phyloP scores from a whole-genome alignment of 1,140 invertebrate genomes.

The Zophobas atratus region DNA sequence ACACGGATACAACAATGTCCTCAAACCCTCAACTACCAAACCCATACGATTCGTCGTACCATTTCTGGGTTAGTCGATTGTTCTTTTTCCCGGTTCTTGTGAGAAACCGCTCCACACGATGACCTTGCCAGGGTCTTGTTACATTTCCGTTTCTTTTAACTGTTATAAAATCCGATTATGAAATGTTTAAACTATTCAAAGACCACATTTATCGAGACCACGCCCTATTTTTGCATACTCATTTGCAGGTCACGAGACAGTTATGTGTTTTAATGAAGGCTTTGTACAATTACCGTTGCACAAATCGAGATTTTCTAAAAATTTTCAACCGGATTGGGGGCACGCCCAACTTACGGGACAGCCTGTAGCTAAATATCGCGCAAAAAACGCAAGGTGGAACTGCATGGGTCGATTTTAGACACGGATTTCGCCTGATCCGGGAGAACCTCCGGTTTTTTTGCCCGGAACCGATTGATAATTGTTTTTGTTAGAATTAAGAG shows the following conservation, averaged over 20 bases:
- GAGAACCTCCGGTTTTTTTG: not conserved
- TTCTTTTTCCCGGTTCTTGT: conserved; percentile 10
- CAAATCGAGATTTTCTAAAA: conserved; percentile 28
- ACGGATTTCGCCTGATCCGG: not conserved
- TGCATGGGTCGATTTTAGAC: not conserved
- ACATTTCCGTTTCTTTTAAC: conserved; percentile 42
- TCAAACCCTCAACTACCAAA: too few species aligned
- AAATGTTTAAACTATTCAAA: conserved; percentile 35
- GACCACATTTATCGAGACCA: conserved; percentile 37
- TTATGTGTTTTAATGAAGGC: conserved; percentile 15
- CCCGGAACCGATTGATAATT: too few species aligned
- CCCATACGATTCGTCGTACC: too few species aligned
- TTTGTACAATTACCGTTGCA: conserved; percentile 21
- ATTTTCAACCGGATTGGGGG: conserved; percentile 12
- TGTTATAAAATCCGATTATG: conserved; percentile 43
- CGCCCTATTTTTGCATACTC: conserved; percentile 37
- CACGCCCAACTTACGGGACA: not conserved
- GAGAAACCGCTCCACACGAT: conserved; percentile 27
- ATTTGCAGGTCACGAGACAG: conserved; percentile 38
- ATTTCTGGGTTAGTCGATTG: too few species aligned
- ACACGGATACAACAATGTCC: too few species aligned
- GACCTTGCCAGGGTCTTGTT: conserved; percentile 36
- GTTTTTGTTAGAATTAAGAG: too few species aligned
- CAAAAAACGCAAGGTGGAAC: not conserved
- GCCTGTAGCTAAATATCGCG: not conserved